Conservation (phyloP, 2,113 vertebrate species). For the Excalfactoria chinensis region DNA sequence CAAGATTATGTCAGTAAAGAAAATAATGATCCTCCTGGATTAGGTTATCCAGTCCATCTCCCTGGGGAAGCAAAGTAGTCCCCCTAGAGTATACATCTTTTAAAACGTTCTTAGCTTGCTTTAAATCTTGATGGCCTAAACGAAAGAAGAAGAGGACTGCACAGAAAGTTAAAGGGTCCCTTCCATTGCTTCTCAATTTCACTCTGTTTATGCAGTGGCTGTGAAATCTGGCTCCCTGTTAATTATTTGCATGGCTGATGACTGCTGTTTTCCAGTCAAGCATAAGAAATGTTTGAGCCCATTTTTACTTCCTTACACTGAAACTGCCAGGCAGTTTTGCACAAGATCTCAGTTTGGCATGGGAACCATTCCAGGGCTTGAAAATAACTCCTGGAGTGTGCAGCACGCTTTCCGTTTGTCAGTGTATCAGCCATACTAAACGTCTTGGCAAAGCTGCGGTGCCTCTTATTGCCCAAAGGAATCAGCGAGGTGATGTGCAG, state of each 20-base stretch:
- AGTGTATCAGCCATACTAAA: conserved; percentile 58
- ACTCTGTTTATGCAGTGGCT: background rate
- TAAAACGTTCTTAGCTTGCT: conserved; percentile 19
- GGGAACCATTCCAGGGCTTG: conserved; percentile 61
- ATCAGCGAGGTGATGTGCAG: conserved; percentile 68
- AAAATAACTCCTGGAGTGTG: conserved; percentile 40
- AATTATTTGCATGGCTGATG: conserved; percentile 31
- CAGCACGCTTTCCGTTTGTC: conserved; percentile 52
- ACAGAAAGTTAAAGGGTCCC: conserved; percentile 23
- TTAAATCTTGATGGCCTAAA: conserved; percentile 47
- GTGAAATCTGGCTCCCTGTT: conserved; percentile 7
- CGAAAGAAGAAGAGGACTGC: conserved; percentile 17
- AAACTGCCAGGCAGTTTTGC: conserved; percentile 22
- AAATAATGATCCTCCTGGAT: conserved; percentile 31
- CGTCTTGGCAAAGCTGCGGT: conserved; percentile 69
- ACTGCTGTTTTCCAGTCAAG: conserved; percentile 35
- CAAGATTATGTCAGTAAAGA: conserved; percentile 60
- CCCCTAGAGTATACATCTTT: conserved; percentile 19
- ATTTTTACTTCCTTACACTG: conserved; percentile 32
- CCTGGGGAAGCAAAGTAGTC: background rate
- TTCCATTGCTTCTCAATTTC: conserved; percentile 28
- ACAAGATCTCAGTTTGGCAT: conserved; percentile 29
- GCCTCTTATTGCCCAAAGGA: conserved; percentile 75
- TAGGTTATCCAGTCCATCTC: conserved; percentile 44
- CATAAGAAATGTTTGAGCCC: conserved; percentile 54